Evolutionary conservation across 2,113 vertebrate genomes (phyloP), one percentile per base, ranked within the genome.

Genomic region (Pteropus alecto): DNA sequence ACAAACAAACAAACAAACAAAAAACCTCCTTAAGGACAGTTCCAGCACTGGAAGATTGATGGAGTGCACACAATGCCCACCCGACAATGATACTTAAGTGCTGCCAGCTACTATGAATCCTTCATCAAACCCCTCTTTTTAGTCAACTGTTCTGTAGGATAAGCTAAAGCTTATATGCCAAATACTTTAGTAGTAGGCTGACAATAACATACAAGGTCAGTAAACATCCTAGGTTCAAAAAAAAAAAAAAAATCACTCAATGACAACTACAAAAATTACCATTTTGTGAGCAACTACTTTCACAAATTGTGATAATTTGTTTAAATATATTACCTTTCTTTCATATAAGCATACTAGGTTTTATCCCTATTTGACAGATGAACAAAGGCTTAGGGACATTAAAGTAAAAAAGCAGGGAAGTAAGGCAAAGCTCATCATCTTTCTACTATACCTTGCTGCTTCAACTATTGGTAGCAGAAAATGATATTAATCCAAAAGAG

Each of bases 201-300:
- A 93, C 30, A 63, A 15, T 56, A 6, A 51, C 30, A 38, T 46
- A 63, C 14, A 30, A 95, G 54, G 84, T 79, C 0, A 92, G 21
- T 58, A 77, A 88, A 86, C 41, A 78, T 26, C 58, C 19, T 24
- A 73, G 35, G 33, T 51, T 70, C 6, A 43, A 43, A 43, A 43
- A 43, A 63, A 94, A 60, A 68, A 85, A 71, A 95, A 70, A 68
- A 77, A 77, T 58, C 63, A 54, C n/a, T 87, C 38, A n/a, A 14
- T 46, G 65, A 94, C 41, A 77, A 68, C 67, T 60, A 60, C n/a
- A 79, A 63, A 92, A 89, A 83, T 24, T 13, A 79, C 5, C 33
- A 94, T 63, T 94, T 93, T 70, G 60, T 79, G 71, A 95, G 48
- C 54, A 84, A 61, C 68, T 68, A 87, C 56, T 51, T 41, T 43